Evolutionary conservation across 2,797 vertebrate species (phyloP).

Genomic region (Sebastes nivosus): DNA sequence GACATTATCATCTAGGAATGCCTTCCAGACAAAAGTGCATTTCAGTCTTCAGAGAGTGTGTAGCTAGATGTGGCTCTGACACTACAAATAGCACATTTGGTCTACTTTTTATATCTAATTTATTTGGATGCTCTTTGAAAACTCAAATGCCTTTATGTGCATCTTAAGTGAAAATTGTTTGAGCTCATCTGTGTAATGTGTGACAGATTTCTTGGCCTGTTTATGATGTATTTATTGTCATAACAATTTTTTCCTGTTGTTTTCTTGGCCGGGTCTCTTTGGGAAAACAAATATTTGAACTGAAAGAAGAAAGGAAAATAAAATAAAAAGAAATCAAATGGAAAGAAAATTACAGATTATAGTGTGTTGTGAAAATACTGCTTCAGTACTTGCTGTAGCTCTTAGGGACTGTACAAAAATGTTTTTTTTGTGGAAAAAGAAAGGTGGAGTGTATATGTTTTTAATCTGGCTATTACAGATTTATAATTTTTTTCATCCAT

Average conservation of each 20-base stretch:
- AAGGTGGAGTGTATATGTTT: background rate
- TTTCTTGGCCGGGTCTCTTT: background rate
- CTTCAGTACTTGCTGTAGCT: background rate
- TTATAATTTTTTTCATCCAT: background rate
- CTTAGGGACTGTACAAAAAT: background rate
- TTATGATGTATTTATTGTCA: background rate
- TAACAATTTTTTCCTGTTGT: background rate
- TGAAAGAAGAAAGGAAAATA: background rate
- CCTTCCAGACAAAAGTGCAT: background rate
- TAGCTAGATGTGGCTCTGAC: background rate
- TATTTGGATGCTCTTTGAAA: background rate
- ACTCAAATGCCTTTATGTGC: background rate
- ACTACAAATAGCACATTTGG: background rate
- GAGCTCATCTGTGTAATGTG: background rate
- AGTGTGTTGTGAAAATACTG: background rate
- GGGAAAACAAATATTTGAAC: background rate
- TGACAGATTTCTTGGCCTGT: background rate
- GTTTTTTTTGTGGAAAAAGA: background rate
- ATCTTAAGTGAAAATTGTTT: background rate
- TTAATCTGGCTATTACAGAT: background rate
- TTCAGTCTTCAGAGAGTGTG: background rate
- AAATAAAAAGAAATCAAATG: background rate
- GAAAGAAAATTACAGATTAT: background rate
- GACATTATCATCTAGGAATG: background rate
- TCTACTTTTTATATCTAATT: background rate